These are phyloP conservation scores for Odontomyia ornata DNA, from an alignment of 2,888 invertebrate genomes.

Conservation along the genomic window DNA sequence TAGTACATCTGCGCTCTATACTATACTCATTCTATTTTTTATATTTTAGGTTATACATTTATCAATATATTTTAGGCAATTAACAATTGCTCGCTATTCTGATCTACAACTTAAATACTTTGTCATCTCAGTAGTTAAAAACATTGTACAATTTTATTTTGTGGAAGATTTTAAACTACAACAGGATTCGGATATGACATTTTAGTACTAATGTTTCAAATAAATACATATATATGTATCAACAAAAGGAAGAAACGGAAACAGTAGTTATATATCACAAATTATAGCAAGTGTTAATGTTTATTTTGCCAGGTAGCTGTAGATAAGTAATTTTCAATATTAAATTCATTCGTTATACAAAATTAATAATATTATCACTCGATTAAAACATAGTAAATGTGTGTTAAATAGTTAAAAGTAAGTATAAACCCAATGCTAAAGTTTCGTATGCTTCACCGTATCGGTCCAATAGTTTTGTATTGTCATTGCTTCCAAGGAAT, in stretches of 20 bases:
- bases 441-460: constrained; percentile 88
- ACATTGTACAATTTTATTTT: constrained; percentile 3
- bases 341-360: background rate
- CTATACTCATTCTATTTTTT: too few species aligned
- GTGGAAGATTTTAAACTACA: constrained; percentile 15
- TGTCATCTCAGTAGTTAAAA: background rate
- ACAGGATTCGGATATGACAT: constrained; percentile 1
- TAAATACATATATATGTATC: constrained; percentile 3
- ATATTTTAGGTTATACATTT: too few species aligned
- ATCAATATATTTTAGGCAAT: too few species aligned
- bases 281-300: background rate
- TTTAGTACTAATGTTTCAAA: background rate
- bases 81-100: too few species aligned
- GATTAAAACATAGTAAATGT: background rate
- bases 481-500: constrained; percentile 92
- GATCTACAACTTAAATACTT: background rate
- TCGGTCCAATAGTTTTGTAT: constrained; percentile 95
- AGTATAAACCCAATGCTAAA: constrained; percentile 66
- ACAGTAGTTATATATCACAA: constrained; percentile 30
- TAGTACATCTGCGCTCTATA: too few species aligned
- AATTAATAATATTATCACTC: background rate
- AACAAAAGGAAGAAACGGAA: background rate
- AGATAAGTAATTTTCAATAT: background rate
- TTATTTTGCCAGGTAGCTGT: constrained; percentile 28
- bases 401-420: background rate